Conservation (phyloP, 2,888 invertebrate species). For the Anthrax anthrax region DNA sequence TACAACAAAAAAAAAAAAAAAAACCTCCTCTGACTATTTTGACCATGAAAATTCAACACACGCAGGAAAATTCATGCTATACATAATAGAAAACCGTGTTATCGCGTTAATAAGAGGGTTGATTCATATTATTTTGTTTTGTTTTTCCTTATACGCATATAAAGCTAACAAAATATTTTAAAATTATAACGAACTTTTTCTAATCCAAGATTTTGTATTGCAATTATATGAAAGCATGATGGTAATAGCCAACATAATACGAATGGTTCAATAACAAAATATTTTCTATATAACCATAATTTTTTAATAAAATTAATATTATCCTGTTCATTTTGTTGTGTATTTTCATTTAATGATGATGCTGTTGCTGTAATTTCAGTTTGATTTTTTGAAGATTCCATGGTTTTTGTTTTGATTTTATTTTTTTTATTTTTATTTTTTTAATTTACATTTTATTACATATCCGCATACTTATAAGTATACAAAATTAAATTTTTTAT, state of each 20-base stretch:
- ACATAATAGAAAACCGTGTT: no score
- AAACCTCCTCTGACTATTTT: no score
- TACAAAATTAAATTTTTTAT: no score
- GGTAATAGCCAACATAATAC: slow-evolving; percentile 23
- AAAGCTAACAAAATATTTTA: no score
- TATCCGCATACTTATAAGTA: no score
- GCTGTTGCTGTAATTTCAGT: neutral
- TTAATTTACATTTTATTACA: neutral
- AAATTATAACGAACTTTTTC: slow-evolving; percentile 21
- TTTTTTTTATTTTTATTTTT: neutral
- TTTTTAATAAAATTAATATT: slow-evolving; percentile 24
- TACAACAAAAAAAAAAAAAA: no score
- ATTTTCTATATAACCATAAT: slow-evolving; percentile 26
- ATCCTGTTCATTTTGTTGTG: neutral
- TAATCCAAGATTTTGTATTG: slow-evolving; percentile 28
- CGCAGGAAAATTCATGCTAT: no score
- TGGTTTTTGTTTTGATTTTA: neutral
- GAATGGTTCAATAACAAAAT: slow-evolving; percentile 30
- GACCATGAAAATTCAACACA: no score
- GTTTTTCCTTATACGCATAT: no score
- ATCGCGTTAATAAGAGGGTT: no score
- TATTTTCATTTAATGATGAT: neutral
- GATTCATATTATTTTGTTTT: no score
- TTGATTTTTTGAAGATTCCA: neutral
- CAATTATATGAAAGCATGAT: slow-evolving; percentile 16